These are phyloP conservation scores for Chiloscyllium punctatum DNA, from an alignment of 2,797 vertebrate species.

Conservation along the genomic window DNA sequence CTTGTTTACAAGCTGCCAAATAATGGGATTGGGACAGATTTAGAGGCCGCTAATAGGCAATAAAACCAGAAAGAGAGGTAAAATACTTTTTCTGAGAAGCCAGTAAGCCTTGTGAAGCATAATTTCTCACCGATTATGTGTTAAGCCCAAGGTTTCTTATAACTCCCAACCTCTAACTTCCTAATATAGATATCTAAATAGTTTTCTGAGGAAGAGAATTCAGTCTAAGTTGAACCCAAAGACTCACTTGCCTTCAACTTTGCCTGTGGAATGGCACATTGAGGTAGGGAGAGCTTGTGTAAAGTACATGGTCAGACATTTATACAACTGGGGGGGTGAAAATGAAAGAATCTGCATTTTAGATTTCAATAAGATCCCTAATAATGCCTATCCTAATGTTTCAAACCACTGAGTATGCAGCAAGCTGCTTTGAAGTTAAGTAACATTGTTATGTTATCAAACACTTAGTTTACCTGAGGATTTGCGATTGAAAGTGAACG, in stretches of 20 bases:
- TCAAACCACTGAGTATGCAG: neutral
- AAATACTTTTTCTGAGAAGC: neutral
- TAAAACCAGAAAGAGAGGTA: neutral
- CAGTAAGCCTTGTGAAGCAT: neutral
- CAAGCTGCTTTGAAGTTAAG: neutral
- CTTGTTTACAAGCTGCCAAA: constrained; percentile 18
- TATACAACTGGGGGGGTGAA: neutral
- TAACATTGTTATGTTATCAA: neutral
- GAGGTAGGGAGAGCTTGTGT: neutral
- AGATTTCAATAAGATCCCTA: neutral
- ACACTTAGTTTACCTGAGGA: neutral
- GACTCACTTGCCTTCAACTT: neutral
- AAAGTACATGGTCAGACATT: neutral
- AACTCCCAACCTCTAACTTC: neutral
- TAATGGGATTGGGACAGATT: neutral
- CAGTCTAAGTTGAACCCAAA: neutral
- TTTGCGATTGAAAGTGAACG: neutral
- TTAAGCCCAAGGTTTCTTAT: neutral
- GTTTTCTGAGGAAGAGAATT: neutral
- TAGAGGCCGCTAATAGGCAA: neutral
- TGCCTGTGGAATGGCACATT: neutral
- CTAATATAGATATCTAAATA: neutral
- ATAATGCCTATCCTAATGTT: neutral
- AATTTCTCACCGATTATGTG: neutral
- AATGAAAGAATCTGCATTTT: neutral